Conservation (phyloP, 1,140 invertebrate genomes). For the Drosophila littoralis region DNA sequence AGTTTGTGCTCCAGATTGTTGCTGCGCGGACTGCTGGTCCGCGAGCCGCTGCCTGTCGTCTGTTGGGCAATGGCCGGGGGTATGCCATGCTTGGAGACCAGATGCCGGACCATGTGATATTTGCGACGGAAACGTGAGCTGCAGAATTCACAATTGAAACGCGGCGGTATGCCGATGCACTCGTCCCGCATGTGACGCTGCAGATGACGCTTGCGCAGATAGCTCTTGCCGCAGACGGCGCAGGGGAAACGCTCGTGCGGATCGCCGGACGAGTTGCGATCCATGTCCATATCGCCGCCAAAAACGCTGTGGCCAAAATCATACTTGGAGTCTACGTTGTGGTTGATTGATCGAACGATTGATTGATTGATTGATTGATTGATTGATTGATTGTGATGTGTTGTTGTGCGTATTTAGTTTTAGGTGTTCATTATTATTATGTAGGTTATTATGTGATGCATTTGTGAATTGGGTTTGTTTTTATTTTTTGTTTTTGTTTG, state of each 20-base stretch:
- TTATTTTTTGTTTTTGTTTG: conserved; percentile 33
- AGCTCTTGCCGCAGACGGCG: conserved; percentile 87
- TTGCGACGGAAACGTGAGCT: conserved; percentile 86
- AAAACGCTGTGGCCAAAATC: conserved; percentile 68
- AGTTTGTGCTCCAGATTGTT: conserved; percentile 38
- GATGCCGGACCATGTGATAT: conserved; percentile 87
- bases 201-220: conserved; percentile 88
- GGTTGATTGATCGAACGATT: conserved; percentile 8
- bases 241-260: conserved; percentile 85
- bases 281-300: conserved; percentile 48
- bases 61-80: conserved; percentile 75
- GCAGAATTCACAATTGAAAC: conserved; percentile 88
- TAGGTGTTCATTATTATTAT: conserved; percentile 24
- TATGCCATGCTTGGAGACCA: conserved; percentile 85
- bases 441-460: conserved; percentile 37
- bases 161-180: conserved; percentile 88
- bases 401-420: conserved; percentile 39
- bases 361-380: conserved; percentile 1
- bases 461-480: conserved; percentile 38
- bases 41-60: conserved; percentile 69
- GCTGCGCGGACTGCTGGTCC: conserved; percentile 38
- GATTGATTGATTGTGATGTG: conserved; percentile 17
- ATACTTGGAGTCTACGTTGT: conserved; percentile 54
- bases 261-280: conserved; percentile 29
- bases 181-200: conserved; percentile 88